A percentile compares a stretch with the other conserved stretches of the same genome.
Conservation (phyloP, 2,888 invertebrate genomes). For the Crioceris asparagi region DNA sequence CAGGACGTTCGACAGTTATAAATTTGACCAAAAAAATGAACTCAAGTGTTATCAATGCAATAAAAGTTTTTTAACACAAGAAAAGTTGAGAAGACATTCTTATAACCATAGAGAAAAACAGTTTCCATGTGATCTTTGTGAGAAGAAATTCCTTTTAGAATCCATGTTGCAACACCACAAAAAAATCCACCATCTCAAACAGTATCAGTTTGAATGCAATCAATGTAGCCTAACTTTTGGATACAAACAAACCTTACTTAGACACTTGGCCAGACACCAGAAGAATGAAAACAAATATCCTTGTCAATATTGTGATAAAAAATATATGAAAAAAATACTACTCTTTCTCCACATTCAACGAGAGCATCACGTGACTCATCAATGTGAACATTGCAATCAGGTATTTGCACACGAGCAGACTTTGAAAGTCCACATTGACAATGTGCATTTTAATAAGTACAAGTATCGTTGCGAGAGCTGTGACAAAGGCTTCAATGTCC, state of each 20-base stretch:
- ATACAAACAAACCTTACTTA: conserved; percentile 14
- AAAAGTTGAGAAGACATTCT: neutral
- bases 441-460: conserved; percentile 7
- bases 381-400: conserved; percentile 4
- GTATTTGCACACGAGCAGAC: neutral
- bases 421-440: conserved; percentile 6
- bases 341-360: no score
- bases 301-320: no score
- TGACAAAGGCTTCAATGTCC: conserved; percentile 4
- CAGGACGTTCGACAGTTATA: no score
- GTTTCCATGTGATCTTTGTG: conserved; percentile 31
- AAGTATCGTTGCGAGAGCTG: conserved; percentile 1
- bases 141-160: conserved; percentile 13
- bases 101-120: conserved; percentile 27
- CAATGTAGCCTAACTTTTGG: conserved; percentile 21
- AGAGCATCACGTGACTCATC: no score
- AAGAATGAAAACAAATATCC: no score
- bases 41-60: neutral
- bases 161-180: conserved; percentile 13
- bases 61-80: neutral
- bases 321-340: no score
- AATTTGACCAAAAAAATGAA: no score
- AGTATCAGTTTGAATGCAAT: conserved; percentile 13
- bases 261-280: no score
- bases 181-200: conserved; percentile 16